Conservation (phyloP, 2,888 invertebrate species). For the Cenopis cana region DNA sequence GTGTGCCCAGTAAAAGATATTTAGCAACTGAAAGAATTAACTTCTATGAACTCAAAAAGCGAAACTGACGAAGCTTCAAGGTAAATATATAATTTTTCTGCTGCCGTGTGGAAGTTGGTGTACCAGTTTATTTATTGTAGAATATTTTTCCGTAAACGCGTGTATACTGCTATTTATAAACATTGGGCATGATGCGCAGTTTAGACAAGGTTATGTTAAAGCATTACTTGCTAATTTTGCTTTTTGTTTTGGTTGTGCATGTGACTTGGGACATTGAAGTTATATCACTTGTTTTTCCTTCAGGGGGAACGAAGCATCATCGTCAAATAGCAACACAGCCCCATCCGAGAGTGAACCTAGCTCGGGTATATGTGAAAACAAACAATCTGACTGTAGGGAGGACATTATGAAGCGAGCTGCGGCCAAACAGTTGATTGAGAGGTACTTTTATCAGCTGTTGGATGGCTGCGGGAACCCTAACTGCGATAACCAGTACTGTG, state of each 20-base stretch:
- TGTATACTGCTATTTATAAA: conserved; percentile 42
- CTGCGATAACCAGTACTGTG: conserved; percentile 95
- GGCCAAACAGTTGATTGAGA: conserved; percentile 94
- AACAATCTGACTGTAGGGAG: conserved; percentile 68
- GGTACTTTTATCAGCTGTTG: conserved; percentile 96
- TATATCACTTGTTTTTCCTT: conserved; percentile 47
- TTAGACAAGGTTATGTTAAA: conserved; percentile 65
- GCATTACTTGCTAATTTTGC: conserved; percentile 81
- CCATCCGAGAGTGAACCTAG: conserved; percentile 66
- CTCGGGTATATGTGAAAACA: conserved; percentile 69
- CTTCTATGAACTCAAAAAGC: conserved; percentile 85
- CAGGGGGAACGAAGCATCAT: conserved; percentile 84
- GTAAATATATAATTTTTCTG: conserved; percentile 58
- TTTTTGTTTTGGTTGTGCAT: conserved; percentile 68
- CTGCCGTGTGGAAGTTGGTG: conserved; percentile 22
- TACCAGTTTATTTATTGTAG: conserved; percentile 27
- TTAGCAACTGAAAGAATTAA: conserved; percentile 66
- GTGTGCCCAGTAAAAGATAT: conserved; percentile 62
- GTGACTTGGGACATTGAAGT: conserved; percentile 48
- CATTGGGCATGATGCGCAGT: conserved; percentile 55
- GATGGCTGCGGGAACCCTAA: conserved; percentile 96
- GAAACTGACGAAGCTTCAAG: conserved; percentile 85
- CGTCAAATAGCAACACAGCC: conserved; percentile 74
- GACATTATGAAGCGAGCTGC: conserved; percentile 90
- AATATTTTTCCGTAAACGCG: conserved; percentile 33